Evolutionary conservation across 2,113 vertebrate genomes (phyloP), one percentile per base, ranked within the genome.

Genomic region (Vulpes ferrilata): DNA sequence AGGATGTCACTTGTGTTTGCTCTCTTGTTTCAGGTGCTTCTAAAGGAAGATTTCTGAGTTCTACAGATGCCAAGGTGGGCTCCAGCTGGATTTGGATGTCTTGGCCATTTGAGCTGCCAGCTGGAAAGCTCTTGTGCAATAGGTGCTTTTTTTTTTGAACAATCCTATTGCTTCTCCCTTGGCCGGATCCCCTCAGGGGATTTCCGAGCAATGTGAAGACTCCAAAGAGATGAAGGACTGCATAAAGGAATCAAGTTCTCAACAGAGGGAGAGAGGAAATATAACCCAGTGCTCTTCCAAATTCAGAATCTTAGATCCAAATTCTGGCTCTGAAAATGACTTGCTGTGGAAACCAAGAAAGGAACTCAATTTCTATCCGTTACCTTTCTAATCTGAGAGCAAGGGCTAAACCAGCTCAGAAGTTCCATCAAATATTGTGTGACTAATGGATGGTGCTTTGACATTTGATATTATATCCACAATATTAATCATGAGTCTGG

Each of bases 291-390:
- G 35, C 93, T 53, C 32, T n/a, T 95, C 73, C 16, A 32, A 57
- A 93, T 69, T 80, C 35, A 92, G 82, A 73, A 90, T 25, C 71
- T 59, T 30, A 32, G n/a, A 90, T 73, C 57, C n/a, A 27, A 60
- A 73, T 67, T 67, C 76, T 59, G 64, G 22, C 48, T 90, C 88
- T 59, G 67, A 79, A 57, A 15, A 32, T n/a, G 64, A n/a, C 83
- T 90, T 92, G 43, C 69, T 82, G 32, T 74, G 51, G 48, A 69
- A 85, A 89, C 17, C 30, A 38, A 85, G 64, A n/a, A 81, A 95
- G 64, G 48, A 88, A 55, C 23, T 69, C 27, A 53, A 11, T 71
- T 79, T 93, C 35, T 64, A 65, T 89, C 79, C 55, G 15, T 53
- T 82, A 32, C 64, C n/a, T 65, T n/a, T 78, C 53, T 76, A 82